Conservation (phyloP, 2,888 invertebrate genomes). For the Metellina segmentata region DNA sequence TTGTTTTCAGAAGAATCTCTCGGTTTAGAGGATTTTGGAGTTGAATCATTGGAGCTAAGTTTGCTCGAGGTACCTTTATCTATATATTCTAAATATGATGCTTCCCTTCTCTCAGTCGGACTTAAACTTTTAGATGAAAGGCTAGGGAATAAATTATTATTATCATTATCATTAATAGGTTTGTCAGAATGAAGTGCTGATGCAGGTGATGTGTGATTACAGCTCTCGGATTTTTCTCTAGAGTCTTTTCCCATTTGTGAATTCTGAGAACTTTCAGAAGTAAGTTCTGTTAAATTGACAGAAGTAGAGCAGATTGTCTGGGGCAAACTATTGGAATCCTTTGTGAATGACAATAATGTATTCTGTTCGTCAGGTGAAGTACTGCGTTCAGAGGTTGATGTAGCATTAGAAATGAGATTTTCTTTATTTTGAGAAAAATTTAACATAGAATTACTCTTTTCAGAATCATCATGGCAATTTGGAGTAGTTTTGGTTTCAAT, state of each 20-base stretch:
- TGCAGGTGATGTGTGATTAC: slow-evolving; percentile 4
- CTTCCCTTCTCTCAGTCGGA: background rate
- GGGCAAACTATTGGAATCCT: background rate
- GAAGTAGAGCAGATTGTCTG: background rate
- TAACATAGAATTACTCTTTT: background rate
- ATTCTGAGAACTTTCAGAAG: background rate
- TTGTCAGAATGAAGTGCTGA: slow-evolving; percentile 2
- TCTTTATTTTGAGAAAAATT: background rate
- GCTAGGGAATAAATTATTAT: slow-evolving; percentile 22
- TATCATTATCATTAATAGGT: slow-evolving; percentile 9
- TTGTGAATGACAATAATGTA: background rate
- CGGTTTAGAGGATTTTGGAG: slow-evolving; percentile 25
- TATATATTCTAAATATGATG: background rate
- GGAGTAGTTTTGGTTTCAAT: background rate
- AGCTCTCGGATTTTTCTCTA: background rate
- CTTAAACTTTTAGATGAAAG: background rate
- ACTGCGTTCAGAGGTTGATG: background rate
- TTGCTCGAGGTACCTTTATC: background rate
- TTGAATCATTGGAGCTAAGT: slow-evolving; percentile 14
- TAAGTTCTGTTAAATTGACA: slow-evolving; percentile 8
- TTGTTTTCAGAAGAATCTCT: slow-evolving; percentile 2
- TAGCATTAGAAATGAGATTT: background rate
- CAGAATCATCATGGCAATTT: background rate
- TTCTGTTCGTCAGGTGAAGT: background rate
- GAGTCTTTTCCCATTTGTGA: background rate